Evolutionary conservation across 2,888 invertebrate species (phyloP).

Genomic region (Paralinhomoeus sp.): DNA sequence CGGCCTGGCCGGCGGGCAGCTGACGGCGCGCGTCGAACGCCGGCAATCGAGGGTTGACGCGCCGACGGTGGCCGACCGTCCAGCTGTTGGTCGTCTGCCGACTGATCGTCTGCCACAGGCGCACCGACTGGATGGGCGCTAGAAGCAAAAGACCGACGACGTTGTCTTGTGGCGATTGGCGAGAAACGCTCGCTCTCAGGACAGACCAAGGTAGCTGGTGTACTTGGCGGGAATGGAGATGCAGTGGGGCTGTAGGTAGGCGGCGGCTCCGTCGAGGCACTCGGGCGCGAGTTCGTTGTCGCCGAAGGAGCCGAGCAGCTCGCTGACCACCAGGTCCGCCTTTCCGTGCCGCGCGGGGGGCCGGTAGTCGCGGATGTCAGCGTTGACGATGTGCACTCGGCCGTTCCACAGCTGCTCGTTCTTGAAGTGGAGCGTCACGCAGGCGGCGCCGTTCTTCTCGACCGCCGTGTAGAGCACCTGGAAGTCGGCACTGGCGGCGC

Average conservation of each 20-base stretch:
- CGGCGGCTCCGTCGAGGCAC: conserved; percentile 30
- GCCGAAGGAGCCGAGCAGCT: conserved; percentile 84
- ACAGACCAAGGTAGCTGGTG: conserved; percentile 47
- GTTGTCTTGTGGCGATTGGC: no score
- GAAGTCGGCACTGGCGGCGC: neutral
- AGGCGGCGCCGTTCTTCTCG: conserved; percentile 91
- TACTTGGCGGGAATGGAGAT: conserved; percentile 53
- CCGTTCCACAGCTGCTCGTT: conserved; percentile 10
- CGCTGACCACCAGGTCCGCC: conserved; percentile 71
- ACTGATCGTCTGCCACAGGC: conserved; percentile 53
- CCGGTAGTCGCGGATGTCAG: conserved; percentile 30
- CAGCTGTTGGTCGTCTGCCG: neutral
- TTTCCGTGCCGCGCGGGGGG: conserved; percentile 36
- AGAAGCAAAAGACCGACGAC: no score
- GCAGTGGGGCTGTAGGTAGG: conserved; percentile 26
- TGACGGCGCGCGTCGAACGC: no score
- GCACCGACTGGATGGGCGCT: conserved; percentile 70
- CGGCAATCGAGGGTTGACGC: no score
- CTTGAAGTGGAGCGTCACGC: conserved; percentile 29
- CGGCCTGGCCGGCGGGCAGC: no score
- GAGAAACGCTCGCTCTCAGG: no score
- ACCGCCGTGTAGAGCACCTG: conserved; percentile 69
- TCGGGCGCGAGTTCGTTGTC: conserved; percentile 97
- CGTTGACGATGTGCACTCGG: conserved; percentile 27
- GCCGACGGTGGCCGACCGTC: neutral